A percentile compares a stretch with the other conserved stretches of the same genome.
Evolutionary conservation across 2,113 vertebrate species (phyloP).

Genomic region (Cryptotis parvus): DNA sequence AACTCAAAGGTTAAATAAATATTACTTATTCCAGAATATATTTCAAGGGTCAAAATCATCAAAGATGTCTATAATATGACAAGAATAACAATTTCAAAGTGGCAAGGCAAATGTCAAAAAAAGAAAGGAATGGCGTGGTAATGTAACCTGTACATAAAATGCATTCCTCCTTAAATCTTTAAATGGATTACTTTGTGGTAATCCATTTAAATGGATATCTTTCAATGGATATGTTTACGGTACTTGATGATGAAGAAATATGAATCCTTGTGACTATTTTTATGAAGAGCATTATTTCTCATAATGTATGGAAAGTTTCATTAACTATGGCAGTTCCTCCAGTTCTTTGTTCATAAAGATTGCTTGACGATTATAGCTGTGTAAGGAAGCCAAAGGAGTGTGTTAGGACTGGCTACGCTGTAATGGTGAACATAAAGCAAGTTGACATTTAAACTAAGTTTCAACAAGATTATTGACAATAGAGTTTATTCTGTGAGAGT

Average conservation of each 20-base stretch:
- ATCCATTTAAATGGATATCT: no score
- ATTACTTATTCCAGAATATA: constrained; percentile 21
- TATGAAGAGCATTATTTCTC: constrained; percentile 43
- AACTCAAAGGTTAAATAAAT: constrained; percentile 22
- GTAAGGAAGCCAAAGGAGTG: not conserved
- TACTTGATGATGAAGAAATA: constrained; percentile 12
- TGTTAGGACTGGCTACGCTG: not conserved
- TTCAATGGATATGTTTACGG: not conserved
- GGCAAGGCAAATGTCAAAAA: not conserved
- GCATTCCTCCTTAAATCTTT: constrained; percentile 2
- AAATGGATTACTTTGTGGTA: not conserved
- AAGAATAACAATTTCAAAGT: constrained; percentile 31
- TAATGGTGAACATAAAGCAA: not conserved
- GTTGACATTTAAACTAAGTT: not conserved
- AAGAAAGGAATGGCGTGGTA: not conserved
- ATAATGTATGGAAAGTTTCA: constrained; percentile 1
- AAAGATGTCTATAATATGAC: not conserved
- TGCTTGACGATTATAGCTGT: not conserved
- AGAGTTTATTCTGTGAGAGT: not conserved
- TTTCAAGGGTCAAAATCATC: not conserved
- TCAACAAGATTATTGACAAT: not conserved
- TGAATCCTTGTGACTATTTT: not conserved
- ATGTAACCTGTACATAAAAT: constrained; percentile 4
- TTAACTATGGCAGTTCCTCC: not conserved
- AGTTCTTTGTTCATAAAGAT: not conserved